Base-by-base conservation (phyloP, 2,797 vertebrate genomes). In the Hoplostethus atlanticus region DNA sequence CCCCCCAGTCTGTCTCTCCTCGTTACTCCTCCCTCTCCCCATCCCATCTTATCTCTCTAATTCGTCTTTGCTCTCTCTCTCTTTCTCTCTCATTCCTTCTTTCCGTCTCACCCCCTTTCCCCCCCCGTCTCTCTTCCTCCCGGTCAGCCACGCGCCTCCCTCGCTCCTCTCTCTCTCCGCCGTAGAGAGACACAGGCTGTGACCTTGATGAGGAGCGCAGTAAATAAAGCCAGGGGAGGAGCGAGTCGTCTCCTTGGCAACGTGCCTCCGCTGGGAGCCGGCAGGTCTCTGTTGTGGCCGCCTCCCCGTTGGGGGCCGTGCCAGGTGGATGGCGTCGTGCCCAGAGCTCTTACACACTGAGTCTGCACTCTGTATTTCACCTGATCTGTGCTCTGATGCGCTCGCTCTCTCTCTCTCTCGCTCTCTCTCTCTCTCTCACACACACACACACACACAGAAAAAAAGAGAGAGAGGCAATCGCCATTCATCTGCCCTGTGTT, bases 181-280 rank as follows among this genome's bases (percentile, higher is more conserved):
- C 67, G 57, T 77, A 75, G 73, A 79, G 21, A 21, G 73, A 90
- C 83, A 80, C 85, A 36, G 67, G 82, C 82, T 85, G 25, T 93
- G 92, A 94, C 94, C 93, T 93, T 93, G 91, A 91, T 88, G 86
- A 89, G 75, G 62, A 77, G 84, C 52, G 89, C 84, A 82, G 89
- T 90, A 89, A 90, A 91, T 91, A 90, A 89, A 91, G 81, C 71
- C 68, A 64, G 70, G 77, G 84, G 85, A 73, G 85, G 84, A 89
- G 89, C 82, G 5, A 81, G 81, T 72, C 15, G 84, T 94, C 87
- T 92, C 83, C 87, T 91, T 21, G 93, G 93, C 91, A 94, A 87
- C 83, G 1, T 73, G 87, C 85, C 91, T 86, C 81, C 67, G 82
- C 80, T 62, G 83, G 83, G 88, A 87, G 86, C 83, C 83, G 85